Percentiles rank a stretch among this genome's conserved stretches.
Evolutionary conservation across 2,888 invertebrate species (phyloP).

Genomic region (Tridacna crocea): DNA sequence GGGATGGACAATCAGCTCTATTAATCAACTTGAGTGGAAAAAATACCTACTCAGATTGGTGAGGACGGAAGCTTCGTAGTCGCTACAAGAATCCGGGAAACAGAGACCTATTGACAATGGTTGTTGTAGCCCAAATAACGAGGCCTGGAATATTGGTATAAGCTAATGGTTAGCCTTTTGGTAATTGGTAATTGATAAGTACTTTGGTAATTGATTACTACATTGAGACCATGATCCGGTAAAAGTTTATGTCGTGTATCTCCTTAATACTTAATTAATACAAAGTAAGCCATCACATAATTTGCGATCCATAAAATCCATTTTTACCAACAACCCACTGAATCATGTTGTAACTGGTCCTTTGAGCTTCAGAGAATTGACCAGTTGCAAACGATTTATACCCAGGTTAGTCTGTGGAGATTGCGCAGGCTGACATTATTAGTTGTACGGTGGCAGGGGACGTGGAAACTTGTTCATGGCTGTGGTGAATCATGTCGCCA

Average conservation of each 20-base stretch:
- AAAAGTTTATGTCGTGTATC: neutral
- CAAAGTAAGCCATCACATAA: neutral
- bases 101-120: slow-evolving; percentile 27
- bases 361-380: too few relatives aligned
- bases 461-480: too few relatives aligned
- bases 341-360: too few relatives aligned
- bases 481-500: too few relatives aligned
- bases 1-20: too few relatives aligned
- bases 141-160: neutral
- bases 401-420: too few relatives aligned
- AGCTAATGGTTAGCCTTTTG: too few relatives aligned
- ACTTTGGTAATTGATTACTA: neutral
- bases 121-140: neutral
- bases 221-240: neutral
- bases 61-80: slow-evolving; percentile 16
- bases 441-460: too few relatives aligned
- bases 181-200: too few relatives aligned
- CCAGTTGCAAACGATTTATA: too few relatives aligned
- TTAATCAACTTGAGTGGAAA: neutral
- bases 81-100: slow-evolving; percentile 29
- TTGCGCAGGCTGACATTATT: too few relatives aligned
- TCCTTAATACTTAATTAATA: neutral
- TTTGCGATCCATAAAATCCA: neutral
- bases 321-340: neutral
- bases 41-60: slow-evolving; percentile 27